phyloP scores from a whole-genome alignment of 2,888 invertebrate genomes.

The Nebria salina region DNA sequence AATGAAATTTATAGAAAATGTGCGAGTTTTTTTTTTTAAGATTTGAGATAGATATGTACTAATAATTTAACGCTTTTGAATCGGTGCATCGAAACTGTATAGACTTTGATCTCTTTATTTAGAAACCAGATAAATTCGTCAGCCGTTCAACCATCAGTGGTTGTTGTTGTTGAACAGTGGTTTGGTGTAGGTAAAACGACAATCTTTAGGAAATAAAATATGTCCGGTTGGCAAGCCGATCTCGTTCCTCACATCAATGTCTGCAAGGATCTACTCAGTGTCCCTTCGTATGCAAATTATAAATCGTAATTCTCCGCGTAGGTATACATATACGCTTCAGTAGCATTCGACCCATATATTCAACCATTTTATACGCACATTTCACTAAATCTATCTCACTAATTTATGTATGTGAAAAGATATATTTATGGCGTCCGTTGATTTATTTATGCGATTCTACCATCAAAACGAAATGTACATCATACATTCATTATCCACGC shows the following conservation, averaged over 20 bases:
- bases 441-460: too few species aligned
- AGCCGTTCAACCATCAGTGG: background rate
- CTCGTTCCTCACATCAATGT: conserved; percentile 41
- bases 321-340: conserved; percentile 5
- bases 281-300: conserved; percentile 37
- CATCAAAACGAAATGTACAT: too few species aligned
- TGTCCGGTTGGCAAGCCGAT: conserved; percentile 16
- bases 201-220: conserved; percentile 30
- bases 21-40: background rate
- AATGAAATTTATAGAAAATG: background rate
- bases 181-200: conserved; percentile 9
- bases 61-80: background rate
- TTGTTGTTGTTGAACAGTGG: background rate
- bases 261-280: conserved; percentile 22
- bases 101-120: background rate
- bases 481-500: too few species aligned
- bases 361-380: background rate
- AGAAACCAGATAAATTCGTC: background rate
- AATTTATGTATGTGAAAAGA: background rate
- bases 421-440: background rate
- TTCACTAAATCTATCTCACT: background rate
- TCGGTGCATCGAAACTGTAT: background rate
- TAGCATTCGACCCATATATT: conserved; percentile 41
- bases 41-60: background rate
- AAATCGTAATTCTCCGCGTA: conserved; percentile 23